Conservation (phyloP, 1,140 invertebrate species). For the Dendrolimus punctatus region DNA sequence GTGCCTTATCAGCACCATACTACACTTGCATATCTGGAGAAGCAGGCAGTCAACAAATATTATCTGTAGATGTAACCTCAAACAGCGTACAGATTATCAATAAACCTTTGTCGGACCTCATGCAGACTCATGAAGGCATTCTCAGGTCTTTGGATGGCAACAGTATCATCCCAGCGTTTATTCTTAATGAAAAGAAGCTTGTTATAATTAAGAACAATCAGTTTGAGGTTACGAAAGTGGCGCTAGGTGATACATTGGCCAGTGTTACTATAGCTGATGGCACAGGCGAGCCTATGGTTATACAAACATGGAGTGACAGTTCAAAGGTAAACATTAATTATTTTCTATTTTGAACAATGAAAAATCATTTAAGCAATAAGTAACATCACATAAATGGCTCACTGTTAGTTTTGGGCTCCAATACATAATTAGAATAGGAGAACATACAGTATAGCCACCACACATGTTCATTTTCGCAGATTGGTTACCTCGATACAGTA, state of each 20-base stretch:
- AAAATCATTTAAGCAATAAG: no score
- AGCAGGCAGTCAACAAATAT: slow-evolving; percentile 52
- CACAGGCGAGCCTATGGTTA: slow-evolving; percentile 31
- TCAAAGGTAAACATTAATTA: slow-evolving; percentile 26
- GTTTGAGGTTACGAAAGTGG: slow-evolving; percentile 33
- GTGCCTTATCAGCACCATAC: slow-evolving; percentile 75
- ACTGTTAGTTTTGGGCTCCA: no score
- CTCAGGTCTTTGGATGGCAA: slow-evolving; percentile 31
- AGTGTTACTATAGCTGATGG: slow-evolving; percentile 46
- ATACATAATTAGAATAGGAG: no score
- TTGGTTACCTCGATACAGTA: no score
- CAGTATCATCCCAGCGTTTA: slow-evolving; percentile 38
- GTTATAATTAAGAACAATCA: slow-evolving; percentile 51
- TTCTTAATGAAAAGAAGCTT: slow-evolving; percentile 53
- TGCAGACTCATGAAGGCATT: slow-evolving; percentile 20
- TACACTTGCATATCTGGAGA: slow-evolving; percentile 75
- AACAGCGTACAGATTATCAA: slow-evolving; percentile 53
- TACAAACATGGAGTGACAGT: slow-evolving; percentile 49
- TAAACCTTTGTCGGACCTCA: slow-evolving; percentile 47
- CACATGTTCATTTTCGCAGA: no score
- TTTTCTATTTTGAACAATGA: background rate
- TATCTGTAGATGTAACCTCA: slow-evolving; percentile 68
- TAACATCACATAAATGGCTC: no score
- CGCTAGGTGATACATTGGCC: slow-evolving; percentile 30
- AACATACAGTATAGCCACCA: no score